phyloP scores from a whole-genome alignment of 2,797 vertebrate species.

The Petrocephalus sullivani region DNA sequence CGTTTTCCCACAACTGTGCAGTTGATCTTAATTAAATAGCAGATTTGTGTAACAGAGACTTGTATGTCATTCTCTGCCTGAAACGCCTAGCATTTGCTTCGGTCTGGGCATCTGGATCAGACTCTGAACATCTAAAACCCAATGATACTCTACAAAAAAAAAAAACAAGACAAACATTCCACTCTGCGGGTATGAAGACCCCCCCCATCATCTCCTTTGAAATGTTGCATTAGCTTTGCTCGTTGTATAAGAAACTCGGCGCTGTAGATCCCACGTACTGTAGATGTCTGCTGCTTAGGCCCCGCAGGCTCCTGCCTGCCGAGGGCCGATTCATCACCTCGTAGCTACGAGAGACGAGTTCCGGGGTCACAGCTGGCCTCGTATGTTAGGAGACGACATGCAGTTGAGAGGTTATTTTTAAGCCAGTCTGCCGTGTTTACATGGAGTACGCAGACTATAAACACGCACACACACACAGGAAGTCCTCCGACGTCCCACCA shows the following conservation, averaged over 20 bases:
- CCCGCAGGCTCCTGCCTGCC: neutral
- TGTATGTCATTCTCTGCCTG: neutral
- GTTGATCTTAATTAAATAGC: slow-evolving; percentile 6
- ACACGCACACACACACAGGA: neutral
- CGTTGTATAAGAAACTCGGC: neutral
- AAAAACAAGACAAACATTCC: neutral
- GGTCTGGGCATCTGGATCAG: neutral
- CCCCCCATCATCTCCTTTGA: neutral
- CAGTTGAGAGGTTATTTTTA: neutral
- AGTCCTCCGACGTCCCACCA: neutral
- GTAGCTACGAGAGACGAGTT: neutral
- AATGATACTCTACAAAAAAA: neutral
- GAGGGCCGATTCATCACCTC: neutral
- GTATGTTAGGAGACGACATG: neutral
- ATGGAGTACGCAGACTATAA: neutral
- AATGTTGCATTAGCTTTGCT: neutral
- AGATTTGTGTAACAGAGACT: neutral
- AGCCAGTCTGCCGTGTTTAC: neutral
- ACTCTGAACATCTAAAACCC: neutral
- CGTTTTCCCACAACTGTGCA: neutral
- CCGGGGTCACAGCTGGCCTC: neutral
- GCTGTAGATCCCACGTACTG: neutral
- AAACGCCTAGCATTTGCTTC: neutral
- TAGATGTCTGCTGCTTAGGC: neutral
- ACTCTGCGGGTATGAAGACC: neutral